phyloP scores from a whole-genome alignment of 2,113 vertebrate species.

The Tauraco erythrolophus region DNA sequence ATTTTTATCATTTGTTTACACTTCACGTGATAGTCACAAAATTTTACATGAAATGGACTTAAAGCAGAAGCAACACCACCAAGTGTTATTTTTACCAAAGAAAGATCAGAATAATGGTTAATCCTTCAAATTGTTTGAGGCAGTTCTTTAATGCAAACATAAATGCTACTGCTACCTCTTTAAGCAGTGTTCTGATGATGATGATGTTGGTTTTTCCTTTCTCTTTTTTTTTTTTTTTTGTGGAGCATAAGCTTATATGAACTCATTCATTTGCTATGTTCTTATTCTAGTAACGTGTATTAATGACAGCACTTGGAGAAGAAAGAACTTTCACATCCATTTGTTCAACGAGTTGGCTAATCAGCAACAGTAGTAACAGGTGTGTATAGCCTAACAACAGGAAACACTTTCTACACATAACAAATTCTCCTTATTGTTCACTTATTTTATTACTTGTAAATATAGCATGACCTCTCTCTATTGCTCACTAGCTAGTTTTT shows the following conservation, averaged over 20 bases:
- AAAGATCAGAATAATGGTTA: background rate
- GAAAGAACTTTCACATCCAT: background rate
- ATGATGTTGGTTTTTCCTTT: background rate
- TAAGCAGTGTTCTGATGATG: background rate
- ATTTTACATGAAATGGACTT: background rate
- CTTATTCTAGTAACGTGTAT: background rate
- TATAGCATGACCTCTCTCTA: background rate
- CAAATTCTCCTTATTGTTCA: background rate
- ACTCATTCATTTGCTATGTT: background rate
- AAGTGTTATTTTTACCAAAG: background rate
- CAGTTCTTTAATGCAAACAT: background rate
- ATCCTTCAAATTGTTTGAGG: background rate
- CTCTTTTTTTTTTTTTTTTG: background rate
- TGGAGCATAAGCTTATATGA: background rate
- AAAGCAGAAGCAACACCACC: background rate
- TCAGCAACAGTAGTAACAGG: background rate
- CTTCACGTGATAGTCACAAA: background rate
- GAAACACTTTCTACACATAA: background rate
- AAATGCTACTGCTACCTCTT: background rate
- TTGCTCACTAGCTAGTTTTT: background rate
- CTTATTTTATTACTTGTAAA: background rate
- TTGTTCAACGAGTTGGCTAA: background rate
- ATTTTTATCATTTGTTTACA: background rate
- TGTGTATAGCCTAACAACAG: background rate
- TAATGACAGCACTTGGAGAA: background rate